phyloP scores from a whole-genome alignment of 2,113 vertebrate genomes.

The Ptychochromis oligacanthus region DNA sequence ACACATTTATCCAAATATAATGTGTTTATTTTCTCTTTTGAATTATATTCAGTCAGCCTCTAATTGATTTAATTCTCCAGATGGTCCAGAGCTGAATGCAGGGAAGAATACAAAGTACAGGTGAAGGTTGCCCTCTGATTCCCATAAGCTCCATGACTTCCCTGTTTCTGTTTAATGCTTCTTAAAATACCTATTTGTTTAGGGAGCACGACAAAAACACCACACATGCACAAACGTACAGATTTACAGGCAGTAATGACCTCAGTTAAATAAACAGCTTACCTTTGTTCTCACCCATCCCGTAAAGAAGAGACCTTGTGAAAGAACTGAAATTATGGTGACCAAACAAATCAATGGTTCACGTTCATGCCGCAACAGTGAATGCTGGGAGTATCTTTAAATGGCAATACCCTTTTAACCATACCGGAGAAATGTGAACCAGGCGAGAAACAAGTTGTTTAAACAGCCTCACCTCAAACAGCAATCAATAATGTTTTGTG shows the following conservation, averaged over 20 bases:
- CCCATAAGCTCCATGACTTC: constrained; percentile 20
- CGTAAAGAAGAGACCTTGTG: not conserved
- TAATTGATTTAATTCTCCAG: constrained; percentile 67
- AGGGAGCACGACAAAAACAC: not conserved
- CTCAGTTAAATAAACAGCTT: constrained; percentile 46
- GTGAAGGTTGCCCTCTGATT: constrained; percentile 25
- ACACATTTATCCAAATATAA: not conserved
- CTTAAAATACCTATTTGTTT: constrained; percentile 43
- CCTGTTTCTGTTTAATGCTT: constrained; percentile 20
- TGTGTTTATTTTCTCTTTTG: constrained; percentile 4
- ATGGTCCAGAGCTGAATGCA: constrained; percentile 34
- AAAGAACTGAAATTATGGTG: constrained; percentile 44
- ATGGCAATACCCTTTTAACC: constrained; percentile 17
- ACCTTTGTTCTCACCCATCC: constrained; percentile 4
- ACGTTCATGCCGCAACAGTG: constrained; percentile 8
- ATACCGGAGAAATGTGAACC: constrained; percentile 26
- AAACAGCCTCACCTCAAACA: constrained; percentile 45
- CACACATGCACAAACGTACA: constrained; percentile 20
- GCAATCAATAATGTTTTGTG: constrained; percentile 64
- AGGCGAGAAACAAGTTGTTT: constrained; percentile 26
- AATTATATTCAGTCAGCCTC: constrained; percentile 39
- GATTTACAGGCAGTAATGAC: constrained; percentile 1
- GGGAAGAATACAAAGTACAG: constrained; percentile 23
- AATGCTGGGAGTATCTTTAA: constrained; percentile 28
- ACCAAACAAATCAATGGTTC: constrained; percentile 48